Conservation (phyloP, 2,797 vertebrate genomes). For the Linurgus olivaceus region DNA sequence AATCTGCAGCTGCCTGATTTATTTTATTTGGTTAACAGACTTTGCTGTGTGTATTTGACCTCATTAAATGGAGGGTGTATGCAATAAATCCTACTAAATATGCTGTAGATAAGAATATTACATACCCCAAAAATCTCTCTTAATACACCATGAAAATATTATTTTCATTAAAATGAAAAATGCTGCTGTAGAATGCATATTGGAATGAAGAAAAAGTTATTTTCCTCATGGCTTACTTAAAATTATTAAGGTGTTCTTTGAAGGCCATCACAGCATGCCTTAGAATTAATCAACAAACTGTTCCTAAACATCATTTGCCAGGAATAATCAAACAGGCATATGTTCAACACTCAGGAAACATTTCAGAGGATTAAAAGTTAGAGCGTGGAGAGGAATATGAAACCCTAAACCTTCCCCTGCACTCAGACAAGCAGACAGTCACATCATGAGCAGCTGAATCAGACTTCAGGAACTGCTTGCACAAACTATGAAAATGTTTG, state of each 20-base stretch:
- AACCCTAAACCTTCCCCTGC: constrained; percentile 51
- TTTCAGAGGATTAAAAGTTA: constrained; percentile 60
- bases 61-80: not conserved
- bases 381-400: constrained; percentile 49
- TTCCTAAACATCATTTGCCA: constrained; percentile 20
- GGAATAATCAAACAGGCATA: constrained; percentile 48
- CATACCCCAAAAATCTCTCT: not conserved
- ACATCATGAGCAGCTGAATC: constrained; percentile 65
- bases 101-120: constrained; percentile 23
- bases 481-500: constrained; percentile 64
- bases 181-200: not conserved
- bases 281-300: constrained; percentile 55
- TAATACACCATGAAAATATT: constrained; percentile 27
- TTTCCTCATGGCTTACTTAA: constrained; percentile 11
- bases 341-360: constrained; percentile 54
- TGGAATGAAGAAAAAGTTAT: not conserved
- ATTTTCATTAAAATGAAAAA: constrained; percentile 40
- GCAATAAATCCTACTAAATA: constrained; percentile 54
- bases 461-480: constrained; percentile 58
- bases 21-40: constrained; percentile 35
- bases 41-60: constrained; percentile 14
- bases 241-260: constrained; percentile 53
- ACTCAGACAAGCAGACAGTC: constrained; percentile 57
- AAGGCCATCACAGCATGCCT: constrained; percentile 28
- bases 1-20: not conserved